Percentiles rank a stretch among this genome's conserved stretches.
phyloP scores from a whole-genome alignment of 2,113 vertebrate genomes.

The Setophaga petechia region DNA sequence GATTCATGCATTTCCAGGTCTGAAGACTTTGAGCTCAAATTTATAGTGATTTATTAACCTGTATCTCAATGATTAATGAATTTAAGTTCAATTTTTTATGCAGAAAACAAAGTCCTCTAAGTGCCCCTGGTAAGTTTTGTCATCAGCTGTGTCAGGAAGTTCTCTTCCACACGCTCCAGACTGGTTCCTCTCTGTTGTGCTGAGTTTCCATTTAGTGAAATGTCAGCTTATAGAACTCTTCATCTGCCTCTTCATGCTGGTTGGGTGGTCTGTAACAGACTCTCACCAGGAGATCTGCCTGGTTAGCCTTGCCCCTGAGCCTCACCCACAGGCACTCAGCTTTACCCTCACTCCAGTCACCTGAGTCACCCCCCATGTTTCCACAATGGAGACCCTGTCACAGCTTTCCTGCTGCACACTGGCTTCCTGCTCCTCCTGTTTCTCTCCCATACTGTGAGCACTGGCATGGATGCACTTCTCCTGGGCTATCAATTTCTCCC shows the following conservation, averaged over 20 bases:
- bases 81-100: background rate
- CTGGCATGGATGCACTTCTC: background rate
- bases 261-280: background rate
- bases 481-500: background rate
- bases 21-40: background rate
- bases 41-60: background rate
- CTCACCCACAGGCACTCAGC: too few relatives aligned
- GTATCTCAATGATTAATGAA: background rate
- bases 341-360: background rate
- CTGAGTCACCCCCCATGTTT: accelerated
- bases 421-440: background rate
- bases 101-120: background rate
- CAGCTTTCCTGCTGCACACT: background rate
- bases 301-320: background rate
- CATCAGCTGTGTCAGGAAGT: background rate
- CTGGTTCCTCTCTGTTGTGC: background rate
- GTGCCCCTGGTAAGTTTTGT: background rate
- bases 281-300: background rate
- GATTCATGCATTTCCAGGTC: background rate
- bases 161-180: background rate
- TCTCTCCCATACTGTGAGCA: background rate
- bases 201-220: background rate
- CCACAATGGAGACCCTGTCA: too few relatives aligned
- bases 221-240: background rate
- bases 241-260: background rate